Conservation (phyloP, 2,113 vertebrate genomes). For the Damaliscus lunatus region DNA sequence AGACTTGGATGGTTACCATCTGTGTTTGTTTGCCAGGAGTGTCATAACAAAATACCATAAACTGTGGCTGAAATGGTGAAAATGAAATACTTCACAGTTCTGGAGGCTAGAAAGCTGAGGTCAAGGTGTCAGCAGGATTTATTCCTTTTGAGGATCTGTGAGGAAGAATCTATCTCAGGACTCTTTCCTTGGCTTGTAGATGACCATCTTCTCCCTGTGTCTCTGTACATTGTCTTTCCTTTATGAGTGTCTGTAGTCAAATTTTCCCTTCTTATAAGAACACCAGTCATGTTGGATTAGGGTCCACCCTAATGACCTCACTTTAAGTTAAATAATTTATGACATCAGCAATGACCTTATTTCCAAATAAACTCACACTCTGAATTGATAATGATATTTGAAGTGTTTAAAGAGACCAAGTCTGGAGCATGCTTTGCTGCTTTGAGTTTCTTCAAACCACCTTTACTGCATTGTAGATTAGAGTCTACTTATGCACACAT, state of each 20-base stretch:
- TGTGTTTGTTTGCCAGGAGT: neutral
- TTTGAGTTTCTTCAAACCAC: neutral
- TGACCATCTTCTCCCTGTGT: neutral
- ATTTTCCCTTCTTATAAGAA: neutral
- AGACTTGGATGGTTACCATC: neutral
- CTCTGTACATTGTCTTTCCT: neutral
- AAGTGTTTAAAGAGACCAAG: neutral
- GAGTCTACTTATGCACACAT: neutral
- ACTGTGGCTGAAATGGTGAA: neutral
- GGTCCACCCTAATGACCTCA: neutral
- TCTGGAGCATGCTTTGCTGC: neutral
- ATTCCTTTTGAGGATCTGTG: neutral
- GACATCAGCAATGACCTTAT: neutral
- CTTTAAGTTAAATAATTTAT: neutral
- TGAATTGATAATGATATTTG: neutral
- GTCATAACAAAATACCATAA: neutral
- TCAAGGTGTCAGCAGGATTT: neutral
- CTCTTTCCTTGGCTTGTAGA: neutral
- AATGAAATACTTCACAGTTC: neutral
- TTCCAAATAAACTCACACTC: neutral
- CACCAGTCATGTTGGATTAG: neutral
- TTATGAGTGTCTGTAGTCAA: too few relatives aligned
- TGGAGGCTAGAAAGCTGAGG: neutral
- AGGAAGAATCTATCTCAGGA: neutral
- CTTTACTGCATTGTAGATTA: neutral